These are phyloP conservation scores for Hetaerina titia DNA, from an alignment of 2,888 invertebrate species.

Conservation along the genomic window DNA sequence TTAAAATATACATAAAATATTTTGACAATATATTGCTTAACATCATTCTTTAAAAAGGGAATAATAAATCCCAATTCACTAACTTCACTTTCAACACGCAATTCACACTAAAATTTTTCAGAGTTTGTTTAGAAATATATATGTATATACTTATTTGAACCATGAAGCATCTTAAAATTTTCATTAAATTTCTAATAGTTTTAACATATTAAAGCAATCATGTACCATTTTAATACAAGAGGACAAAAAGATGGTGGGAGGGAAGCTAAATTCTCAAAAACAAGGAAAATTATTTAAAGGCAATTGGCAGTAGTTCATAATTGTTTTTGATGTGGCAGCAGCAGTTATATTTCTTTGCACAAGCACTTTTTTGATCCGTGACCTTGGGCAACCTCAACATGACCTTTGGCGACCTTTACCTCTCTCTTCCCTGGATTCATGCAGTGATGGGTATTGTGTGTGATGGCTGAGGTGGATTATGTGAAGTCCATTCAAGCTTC, in stretches of 20 bases:
- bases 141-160: slow-evolving; percentile 63
- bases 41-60: slow-evolving; percentile 53
- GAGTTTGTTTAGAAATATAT: slow-evolving; percentile 67
- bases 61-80: slow-evolving; percentile 39
- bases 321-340: slow-evolving; percentile 66
- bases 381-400: slow-evolving; percentile 19
- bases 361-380: slow-evolving; percentile 58
- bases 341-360: slow-evolving; percentile 63
- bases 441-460: slow-evolving; percentile 62
- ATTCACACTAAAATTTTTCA: slow-evolving; percentile 60
- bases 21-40: slow-evolving; percentile 64
- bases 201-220: slow-evolving; percentile 59
- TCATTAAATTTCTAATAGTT: slow-evolving; percentile 63
- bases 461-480: slow-evolving; percentile 49
- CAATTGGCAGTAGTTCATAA: slow-evolving; percentile 67
- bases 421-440: slow-evolving; percentile 48
- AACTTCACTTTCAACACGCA: slow-evolving; percentile 64
- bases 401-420: slow-evolving; percentile 36
- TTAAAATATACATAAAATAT: slow-evolving; percentile 64
- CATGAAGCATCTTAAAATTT: slow-evolving; percentile 57
- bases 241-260: slow-evolving; percentile 61
- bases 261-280: slow-evolving; percentile 61
- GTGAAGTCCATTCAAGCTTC: slow-evolving; percentile 63
- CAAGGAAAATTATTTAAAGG: slow-evolving; percentile 58
- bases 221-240: slow-evolving; percentile 43